Evolutionary conservation across 1,140 invertebrate genomes (phyloP), one percentile per base, ranked within the genome.

Genomic region (Cyrtorhinus lividipennis): DNA sequence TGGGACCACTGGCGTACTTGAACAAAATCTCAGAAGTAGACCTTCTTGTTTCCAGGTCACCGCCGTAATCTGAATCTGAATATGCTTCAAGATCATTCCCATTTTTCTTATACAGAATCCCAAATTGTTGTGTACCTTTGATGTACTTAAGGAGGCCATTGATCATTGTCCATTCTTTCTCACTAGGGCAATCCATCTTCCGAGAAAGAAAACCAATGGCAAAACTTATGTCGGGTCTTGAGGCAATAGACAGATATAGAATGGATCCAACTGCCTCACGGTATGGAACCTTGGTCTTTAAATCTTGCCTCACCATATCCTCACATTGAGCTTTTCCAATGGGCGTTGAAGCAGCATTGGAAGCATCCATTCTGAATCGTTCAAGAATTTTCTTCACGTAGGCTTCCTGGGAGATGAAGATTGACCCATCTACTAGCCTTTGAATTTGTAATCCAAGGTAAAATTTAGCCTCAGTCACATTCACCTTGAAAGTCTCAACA

Each of bases 171-270:
- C n/a, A n/a, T n/a, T n/a, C n/a, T n/a, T n/a, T n/a, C n/a, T n/a
- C n/a, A n/a, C n/a, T n/a, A n/a, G n/a, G n/a, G n/a, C n/a, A n/a
- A n/a, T n/a, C n/a, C n/a, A n/a, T n/a, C n/a, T n/a, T n/a, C n/a
- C n/a, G n/a, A n/a, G n/a, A n/a, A 44, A 64, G 45, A n/a, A 64
- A 61, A 64, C 62, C 65, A 26, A 65, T 65, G n/a, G 68, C 64
- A 64, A 64, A 69, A 44, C 59, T 62, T 22, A 69, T 66, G 57
- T 70, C 68, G 20, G 75, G 72, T 67, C 74, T 71, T 15, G 74
- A 73, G 2, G 69, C 68, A 22, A 71, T 64, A 71, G 74, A 72
- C 26, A 73, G 45, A 56, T 70, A 74, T 66, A 74, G 61, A 44
- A 44, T 44, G 38, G 38, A 44, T 44, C 73, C 73, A 44, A 76